phyloP scores from a whole-genome alignment of 2,113 vertebrate species.

The Empidonax alnorum region DNA sequence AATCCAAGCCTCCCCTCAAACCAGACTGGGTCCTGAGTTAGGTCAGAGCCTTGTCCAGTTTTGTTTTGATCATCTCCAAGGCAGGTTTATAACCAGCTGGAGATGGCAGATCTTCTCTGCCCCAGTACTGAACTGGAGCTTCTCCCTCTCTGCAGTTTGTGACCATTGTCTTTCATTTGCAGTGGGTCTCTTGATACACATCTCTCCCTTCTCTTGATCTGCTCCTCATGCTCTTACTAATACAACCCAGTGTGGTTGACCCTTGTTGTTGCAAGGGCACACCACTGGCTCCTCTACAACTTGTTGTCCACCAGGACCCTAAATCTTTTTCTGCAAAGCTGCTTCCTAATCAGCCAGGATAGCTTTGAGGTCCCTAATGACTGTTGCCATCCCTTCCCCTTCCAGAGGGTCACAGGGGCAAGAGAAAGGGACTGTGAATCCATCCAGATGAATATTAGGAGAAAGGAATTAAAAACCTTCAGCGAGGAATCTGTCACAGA shows the following conservation, averaged over 20 bases:
- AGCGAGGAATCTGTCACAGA: rapidly evolving
- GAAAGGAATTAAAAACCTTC: neutral
- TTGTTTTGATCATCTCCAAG: neutral
- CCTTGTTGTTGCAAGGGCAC: neutral
- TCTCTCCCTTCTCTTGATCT: neutral
- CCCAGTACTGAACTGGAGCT: neutral
- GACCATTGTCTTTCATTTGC: neutral
- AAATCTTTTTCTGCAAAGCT: neutral
- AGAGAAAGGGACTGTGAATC: neutral
- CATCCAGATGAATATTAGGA: neutral
- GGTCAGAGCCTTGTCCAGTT: neutral
- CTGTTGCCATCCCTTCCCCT: neutral
- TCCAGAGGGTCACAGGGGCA: neutral
- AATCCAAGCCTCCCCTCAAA: neutral
- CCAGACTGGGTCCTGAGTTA: neutral
- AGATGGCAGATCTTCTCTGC: neutral
- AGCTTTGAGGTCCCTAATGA: neutral
- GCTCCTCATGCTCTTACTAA: neutral
- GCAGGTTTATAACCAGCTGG: neutral
- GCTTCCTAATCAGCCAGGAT: neutral
- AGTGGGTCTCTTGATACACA: neutral
- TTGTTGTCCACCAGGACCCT: neutral
- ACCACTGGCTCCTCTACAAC: neutral
- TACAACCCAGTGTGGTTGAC: rapidly evolving
- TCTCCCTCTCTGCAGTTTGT: neutral